These are phyloP conservation scores for Vidua macroura DNA, from an alignment of 2,113 vertebrate species.

Conservation along the genomic window DNA sequence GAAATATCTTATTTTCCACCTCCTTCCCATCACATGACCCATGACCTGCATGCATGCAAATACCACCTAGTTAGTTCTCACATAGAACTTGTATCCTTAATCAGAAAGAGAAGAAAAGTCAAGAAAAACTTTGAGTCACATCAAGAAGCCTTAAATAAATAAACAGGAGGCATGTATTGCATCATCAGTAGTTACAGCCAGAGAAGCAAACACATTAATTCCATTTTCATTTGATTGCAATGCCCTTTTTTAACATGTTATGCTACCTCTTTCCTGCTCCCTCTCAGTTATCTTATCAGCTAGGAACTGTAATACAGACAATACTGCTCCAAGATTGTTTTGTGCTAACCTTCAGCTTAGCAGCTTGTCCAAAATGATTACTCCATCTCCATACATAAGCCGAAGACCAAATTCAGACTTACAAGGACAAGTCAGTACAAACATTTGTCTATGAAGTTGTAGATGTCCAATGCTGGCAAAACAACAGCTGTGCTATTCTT, in stretches of 20 bases:
- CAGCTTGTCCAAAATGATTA: slow-evolving; percentile 12
- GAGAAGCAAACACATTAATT: background rate
- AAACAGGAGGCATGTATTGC: background rate
- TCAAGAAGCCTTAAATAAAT: background rate
- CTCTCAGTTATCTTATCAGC: slow-evolving; percentile 13
- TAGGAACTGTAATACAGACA: background rate
- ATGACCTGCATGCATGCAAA: background rate
- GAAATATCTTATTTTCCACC: background rate
- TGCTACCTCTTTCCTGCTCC: background rate
- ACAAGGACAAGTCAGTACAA: slow-evolving; percentile 21
- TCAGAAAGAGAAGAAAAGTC: background rate
- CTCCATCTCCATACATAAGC: background rate
- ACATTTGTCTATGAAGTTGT: background rate
- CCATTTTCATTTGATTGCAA: background rate
- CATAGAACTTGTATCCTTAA: background rate
- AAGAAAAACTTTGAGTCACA: background rate
- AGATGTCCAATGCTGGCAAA: background rate
- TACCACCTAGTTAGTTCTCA: background rate
- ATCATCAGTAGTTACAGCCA: background rate
- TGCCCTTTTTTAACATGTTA: background rate
- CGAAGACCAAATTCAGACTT: slow-evolving; percentile 12
- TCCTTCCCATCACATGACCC: background rate
- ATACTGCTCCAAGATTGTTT: background rate
- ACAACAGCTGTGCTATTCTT: slow-evolving; percentile 9
- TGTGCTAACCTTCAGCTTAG: slow-evolving; percentile 25